phyloP scores from a whole-genome alignment of 2,888 invertebrate genomes.

The Lymantria monacha region DNA sequence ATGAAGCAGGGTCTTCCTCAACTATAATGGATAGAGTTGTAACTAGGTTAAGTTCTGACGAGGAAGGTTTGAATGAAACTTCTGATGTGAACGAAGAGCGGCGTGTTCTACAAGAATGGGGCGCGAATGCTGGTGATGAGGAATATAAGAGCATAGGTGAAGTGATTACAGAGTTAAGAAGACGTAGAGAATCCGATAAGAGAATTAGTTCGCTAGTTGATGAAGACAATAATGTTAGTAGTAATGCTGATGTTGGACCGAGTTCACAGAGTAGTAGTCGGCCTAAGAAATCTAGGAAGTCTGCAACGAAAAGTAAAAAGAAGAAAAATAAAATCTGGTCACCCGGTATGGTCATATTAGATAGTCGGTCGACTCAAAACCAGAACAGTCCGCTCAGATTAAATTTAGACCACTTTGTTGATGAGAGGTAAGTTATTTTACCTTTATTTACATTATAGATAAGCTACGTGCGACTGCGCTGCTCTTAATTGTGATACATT shows the following conservation, averaged over 20 bases:
- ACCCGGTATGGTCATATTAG: conserved; percentile 67
- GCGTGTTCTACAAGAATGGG: conserved; percentile 51
- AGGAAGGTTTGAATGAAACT: conserved; percentile 46
- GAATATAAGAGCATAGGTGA: conserved; percentile 63
- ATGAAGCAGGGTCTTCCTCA: conserved; percentile 67
- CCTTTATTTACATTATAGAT: background rate
- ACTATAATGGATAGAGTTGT: conserved; percentile 40
- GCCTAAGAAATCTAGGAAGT: conserved; percentile 53
- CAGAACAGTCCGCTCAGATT: conserved; percentile 60
- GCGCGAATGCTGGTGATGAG: conserved; percentile 43
- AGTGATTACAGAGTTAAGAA: conserved; percentile 60
- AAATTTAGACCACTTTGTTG: conserved; percentile 75
- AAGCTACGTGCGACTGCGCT: no score
- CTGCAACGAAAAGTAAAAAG: conserved; percentile 55
- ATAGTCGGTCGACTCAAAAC: conserved; percentile 55
- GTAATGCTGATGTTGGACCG: conserved; percentile 30
- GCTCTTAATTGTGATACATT: no score
- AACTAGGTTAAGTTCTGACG: conserved; percentile 54
- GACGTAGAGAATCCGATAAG: conserved; percentile 52
- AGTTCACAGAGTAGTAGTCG: conserved; percentile 52
- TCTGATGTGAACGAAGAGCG: conserved; percentile 43
- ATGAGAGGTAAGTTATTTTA: conserved; percentile 59
- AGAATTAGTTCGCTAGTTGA: conserved; percentile 44
- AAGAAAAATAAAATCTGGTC: conserved; percentile 70
- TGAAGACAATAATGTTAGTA: conserved; percentile 38